Conservation (phyloP, 1,140 invertebrate genomes). For the Bombus waltoni region DNA sequence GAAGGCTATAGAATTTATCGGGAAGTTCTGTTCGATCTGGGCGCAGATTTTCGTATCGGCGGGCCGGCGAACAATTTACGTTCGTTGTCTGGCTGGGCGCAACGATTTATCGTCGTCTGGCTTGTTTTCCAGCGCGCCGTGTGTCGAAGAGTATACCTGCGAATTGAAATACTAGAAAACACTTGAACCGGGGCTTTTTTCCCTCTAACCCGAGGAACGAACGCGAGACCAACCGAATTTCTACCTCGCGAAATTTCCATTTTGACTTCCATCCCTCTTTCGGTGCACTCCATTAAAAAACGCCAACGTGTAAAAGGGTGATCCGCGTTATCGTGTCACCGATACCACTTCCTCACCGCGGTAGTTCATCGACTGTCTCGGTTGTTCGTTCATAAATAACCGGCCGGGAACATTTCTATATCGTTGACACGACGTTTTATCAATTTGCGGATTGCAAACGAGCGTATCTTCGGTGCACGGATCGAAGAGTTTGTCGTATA, state of each 20-base stretch:
- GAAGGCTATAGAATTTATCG: not conserved
- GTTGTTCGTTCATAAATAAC: conserved; percentile 26
- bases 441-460: conserved; percentile 40
- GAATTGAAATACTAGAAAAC: conserved; percentile 48
- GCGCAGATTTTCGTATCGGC: conserved; percentile 26
- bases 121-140: conserved; percentile 26
- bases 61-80: conserved; percentile 22
- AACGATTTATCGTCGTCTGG: conserved; percentile 52
- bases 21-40: conserved; percentile 1
- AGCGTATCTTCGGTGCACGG: not conserved
- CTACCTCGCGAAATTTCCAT: conserved; percentile 5
- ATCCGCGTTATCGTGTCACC: conserved; percentile 6
- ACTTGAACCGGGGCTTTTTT: conserved; percentile 2
- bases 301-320: conserved; percentile 19
- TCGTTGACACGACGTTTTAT: conserved; percentile 11
- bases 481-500: not conserved
- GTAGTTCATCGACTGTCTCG: not conserved
- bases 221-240: not conserved
- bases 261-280: not conserved
- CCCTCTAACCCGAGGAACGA: not conserved
- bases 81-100: conserved; percentile 32
- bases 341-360: not conserved
- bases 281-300: conserved; percentile 15
- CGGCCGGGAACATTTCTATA: not conserved
- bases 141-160: conserved; percentile 42